Evolutionary conservation across 2,888 invertebrate genomes (phyloP).

Genomic region (Laothoe populi): DNA sequence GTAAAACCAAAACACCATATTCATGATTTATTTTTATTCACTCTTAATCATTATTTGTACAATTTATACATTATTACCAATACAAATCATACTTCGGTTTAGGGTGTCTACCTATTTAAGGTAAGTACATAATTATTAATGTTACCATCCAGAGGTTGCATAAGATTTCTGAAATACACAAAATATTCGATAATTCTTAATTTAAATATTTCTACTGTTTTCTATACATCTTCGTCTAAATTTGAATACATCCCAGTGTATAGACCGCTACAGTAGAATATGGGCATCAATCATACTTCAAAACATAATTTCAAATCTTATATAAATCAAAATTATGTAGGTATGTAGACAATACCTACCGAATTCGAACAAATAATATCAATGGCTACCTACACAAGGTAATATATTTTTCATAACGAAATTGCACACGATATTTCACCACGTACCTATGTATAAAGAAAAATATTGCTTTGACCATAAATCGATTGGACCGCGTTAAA

Average conservation of each 20-base stretch:
- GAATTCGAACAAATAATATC: background rate
- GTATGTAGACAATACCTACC: no score
- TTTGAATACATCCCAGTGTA: background rate
- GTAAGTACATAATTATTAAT: no score
- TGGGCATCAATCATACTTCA: no score
- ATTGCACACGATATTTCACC: background rate
- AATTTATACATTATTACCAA: constrained; percentile 25
- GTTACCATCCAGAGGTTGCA: background rate
- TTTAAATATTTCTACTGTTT: background rate
- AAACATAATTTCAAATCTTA: no score
- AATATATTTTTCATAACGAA: no score
- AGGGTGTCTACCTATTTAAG: no score
- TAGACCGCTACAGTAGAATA: background rate
- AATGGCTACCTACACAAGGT: no score
- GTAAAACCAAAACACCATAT: background rate
- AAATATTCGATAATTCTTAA: background rate
- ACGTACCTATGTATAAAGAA: background rate
- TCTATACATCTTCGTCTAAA: no score
- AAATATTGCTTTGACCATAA: background rate
- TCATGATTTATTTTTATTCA: constrained; percentile 18
- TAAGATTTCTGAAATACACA: background rate
- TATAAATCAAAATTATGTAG: background rate
- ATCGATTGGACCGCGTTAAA: no score
- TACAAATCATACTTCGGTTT: constrained; percentile 17
- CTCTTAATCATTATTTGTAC: constrained; percentile 23